Base-by-base conservation (phyloP, 2,888 invertebrate genomes). In the Frankliniella fusca region DNA sequence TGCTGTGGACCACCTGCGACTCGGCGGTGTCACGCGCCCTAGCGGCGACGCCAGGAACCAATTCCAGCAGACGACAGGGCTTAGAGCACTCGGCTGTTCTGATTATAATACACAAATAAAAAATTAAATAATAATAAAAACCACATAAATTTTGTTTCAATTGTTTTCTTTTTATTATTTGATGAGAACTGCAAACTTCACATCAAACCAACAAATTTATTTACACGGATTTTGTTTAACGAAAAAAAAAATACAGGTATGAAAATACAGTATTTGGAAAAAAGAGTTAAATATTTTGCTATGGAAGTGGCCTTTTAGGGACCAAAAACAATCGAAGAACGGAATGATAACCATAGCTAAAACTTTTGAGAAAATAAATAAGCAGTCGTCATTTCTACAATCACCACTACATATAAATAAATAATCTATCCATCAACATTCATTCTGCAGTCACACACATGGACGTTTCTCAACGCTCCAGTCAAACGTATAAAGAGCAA, bases 321-420 rank as follows among this genome's bases (percentile, higher is more conserved):
- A 54, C 10, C 10, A 54, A 38, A 38, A 38, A 38, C 2, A 3
- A 38, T 38, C 2, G 38, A 38, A 38, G 38, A 38, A 38, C 38
- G 38, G 38, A 5, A 38, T 38, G 38, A 38, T 38, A 38, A 38
- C 5, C 38, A 38, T 38, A 38, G 38, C 5, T 38, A 38, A 38
- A 38, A 2, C 38, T 38, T 38, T 38, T 38, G 15, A 54, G 54
- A 54, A 54, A 76, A 76, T 76, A 76, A 76, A 76, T 76, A 76
- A 76, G 27, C 70, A 76, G 70, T 76, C 70, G 27, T 76, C 70
- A 27, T 27, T 12, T 76, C 70, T 27, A 76, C 70, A 76, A 76
- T 76, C 70, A 76, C 70, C 70, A 76, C 70, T 76, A 76, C 70
- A 76, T 27, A 76, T 76, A 76, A 76, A 76, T 76, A 76, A 76